These are phyloP conservation scores for Genyomyrus donnyi DNA, from an alignment of 2,113 vertebrate genomes.

Conservation along the genomic window DNA sequence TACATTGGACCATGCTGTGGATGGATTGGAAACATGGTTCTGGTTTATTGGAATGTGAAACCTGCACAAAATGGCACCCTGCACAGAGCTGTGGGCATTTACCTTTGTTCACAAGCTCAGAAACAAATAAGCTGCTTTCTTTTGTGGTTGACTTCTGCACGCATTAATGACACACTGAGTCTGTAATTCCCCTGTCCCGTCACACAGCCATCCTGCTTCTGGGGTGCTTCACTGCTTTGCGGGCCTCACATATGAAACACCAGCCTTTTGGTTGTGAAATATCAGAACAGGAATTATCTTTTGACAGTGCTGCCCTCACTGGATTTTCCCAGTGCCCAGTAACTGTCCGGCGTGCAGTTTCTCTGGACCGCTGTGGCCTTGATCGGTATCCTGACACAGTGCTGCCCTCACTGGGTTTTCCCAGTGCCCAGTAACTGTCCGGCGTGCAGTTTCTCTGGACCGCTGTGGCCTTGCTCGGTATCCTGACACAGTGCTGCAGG, in stretches of 20 bases:
- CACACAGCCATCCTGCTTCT: background rate
- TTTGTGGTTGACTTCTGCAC: background rate
- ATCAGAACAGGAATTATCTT: background rate
- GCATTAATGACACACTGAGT: background rate
- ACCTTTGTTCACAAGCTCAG: conserved; percentile 26
- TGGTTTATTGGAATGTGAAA: background rate
- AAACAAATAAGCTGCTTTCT: background rate
- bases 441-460: background rate
- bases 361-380: background rate
- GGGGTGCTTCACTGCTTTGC: background rate
- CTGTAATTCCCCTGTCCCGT: background rate
- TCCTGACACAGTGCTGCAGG: background rate
- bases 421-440: background rate
- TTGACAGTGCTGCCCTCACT: background rate
- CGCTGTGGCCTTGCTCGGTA: background rate
- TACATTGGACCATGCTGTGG: background rate
- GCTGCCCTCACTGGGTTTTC: background rate
- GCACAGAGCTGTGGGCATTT: conserved; percentile 30
- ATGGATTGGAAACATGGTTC: background rate
- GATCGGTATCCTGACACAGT: background rate
- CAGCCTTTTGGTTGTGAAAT: background rate
- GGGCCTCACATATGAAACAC: background rate
- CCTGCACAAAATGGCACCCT: conserved; percentile 21
- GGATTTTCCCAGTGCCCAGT: background rate
- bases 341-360: background rate